Conservation (phyloP, 1,140 invertebrate genomes). For the Euura saliciscinereae region DNA sequence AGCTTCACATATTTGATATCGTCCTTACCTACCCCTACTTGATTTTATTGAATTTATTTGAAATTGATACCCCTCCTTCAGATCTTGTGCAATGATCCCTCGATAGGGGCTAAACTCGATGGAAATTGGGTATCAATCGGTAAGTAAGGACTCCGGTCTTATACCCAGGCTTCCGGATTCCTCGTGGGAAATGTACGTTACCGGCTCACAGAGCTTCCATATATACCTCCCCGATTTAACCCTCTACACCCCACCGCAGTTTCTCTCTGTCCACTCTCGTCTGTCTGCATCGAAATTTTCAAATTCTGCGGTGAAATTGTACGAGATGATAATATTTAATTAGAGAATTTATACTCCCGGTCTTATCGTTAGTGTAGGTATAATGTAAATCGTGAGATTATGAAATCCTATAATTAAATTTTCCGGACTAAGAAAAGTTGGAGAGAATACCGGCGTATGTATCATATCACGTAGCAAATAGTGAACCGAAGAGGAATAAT, state of each 20-base stretch:
- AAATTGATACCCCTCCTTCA: constrained; percentile 35
- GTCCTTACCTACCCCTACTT: neutral
- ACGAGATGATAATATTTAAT: neutral
- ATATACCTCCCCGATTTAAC: constrained; percentile 20
- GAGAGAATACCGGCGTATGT: neutral
- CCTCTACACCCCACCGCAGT: too few relatives aligned
- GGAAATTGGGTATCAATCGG: constrained; percentile 55
- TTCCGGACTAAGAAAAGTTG: too few relatives aligned
- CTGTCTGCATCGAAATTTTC: constrained; percentile 6
- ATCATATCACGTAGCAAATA: neutral
- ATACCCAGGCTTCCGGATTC: constrained; percentile 38
- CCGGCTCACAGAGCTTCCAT: neutral
- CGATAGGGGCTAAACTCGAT: constrained; percentile 46
- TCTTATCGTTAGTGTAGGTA: too few relatives aligned
- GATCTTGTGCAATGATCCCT: constrained; percentile 41
- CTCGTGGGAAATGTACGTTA: constrained; percentile 47
- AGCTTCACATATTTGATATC: neutral
- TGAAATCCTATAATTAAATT: too few relatives aligned
- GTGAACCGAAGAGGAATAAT: neutral
- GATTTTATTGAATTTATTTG: constrained; percentile 47
- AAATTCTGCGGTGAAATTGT: neutral
- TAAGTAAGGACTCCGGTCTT: constrained; percentile 46
- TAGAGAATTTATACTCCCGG: too few relatives aligned
- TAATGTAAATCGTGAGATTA: too few relatives aligned
- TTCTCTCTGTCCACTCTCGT: neutral